A percentile compares a stretch with the other conserved stretches of the same genome.
Evolutionary conservation across 2,113 vertebrate genomes (phyloP).

Genomic region (Petrocephalus zakoni): DNA sequence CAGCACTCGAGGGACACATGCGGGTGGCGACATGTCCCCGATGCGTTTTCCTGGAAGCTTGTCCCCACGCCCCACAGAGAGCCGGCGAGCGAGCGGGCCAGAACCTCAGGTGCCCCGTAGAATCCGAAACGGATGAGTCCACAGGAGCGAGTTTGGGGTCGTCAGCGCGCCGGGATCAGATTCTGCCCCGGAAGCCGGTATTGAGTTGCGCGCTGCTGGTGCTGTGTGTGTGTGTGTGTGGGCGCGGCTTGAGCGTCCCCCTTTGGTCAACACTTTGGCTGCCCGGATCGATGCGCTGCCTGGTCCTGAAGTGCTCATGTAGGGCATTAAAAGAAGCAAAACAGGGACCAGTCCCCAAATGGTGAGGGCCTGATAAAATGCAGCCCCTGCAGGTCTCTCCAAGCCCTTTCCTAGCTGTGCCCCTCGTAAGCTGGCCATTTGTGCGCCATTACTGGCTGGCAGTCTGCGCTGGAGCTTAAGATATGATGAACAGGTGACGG

Average conservation of each 20-base stretch:
- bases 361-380: background rate
- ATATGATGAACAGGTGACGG: no score
- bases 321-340: slow-evolving; percentile 24
- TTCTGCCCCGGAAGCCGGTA: slow-evolving; percentile 37
- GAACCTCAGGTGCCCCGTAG: background rate
- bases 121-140: slow-evolving; percentile 39
- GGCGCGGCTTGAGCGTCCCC: slow-evolving; percentile 32
- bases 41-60: background rate
- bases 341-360: background rate
- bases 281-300: slow-evolving; percentile 24
- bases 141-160: slow-evolving; percentile 34
- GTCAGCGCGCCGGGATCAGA: slow-evolving; percentile 39
- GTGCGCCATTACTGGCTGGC: no score
- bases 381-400: background rate
- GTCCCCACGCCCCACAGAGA: background rate
- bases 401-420: background rate
- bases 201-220: slow-evolving; percentile 31
- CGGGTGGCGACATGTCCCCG: background rate
- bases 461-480: no score
- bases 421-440: no score
- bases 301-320: slow-evolving; percentile 2
- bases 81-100: slow-evolving; percentile 18
- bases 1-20: background rate
- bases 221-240: slow-evolving; percentile 33
- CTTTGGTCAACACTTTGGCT: slow-evolving; percentile 40